Evolutionary conservation across 2,797 vertebrate species (phyloP), one percentile per base, ranked within the genome.

Genomic region (Rallus crepitans): DNA sequence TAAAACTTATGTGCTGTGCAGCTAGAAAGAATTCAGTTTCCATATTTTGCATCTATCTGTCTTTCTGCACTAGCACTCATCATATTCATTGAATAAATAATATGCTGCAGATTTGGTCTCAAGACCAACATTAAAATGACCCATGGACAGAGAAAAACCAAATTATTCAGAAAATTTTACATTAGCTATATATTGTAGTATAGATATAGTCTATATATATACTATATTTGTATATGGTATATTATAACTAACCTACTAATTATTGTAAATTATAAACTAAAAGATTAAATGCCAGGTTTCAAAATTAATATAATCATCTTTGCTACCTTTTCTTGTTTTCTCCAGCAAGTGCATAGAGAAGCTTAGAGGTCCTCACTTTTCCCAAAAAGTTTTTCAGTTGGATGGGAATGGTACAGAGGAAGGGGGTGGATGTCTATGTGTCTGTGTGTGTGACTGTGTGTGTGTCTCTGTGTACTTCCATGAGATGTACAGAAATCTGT

Each of bases 351-450:
- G 9, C 15, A 31, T 17, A 55, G 52, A 45, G 42, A 69, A 83
- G 68, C 8, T 50, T 66, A 30, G 33, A 81, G 21, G 28, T 48
- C 5, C 30, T 77, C 48, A 23, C 2, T 63, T 82, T 65, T 75
- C 10, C 30, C 39, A 30, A 55, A 0, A 78, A 40, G 17, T 31
- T 87, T 52, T 78, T 50, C 30, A 75, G 3, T 75, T 75, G 42
- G 12, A 78, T 56, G 6, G 6, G 24, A 85, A 39, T 42, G 6
- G 6, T n/a, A 19, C 4, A 7, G 12, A 12, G 53, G 21, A 72
- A 63, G 19, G 1, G 1, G 4, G 2, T 3, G 6, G 40, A 42
- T 20, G 35, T 45, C 42, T 45, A 42, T 42, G 17, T 17, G 7
- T 19, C 15, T 5, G 2, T 3, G 5, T 47, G 42, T 45, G 42